Base-by-base conservation (phyloP, 2,113 vertebrate genomes). In the Chaetodon trifascialis region DNA sequence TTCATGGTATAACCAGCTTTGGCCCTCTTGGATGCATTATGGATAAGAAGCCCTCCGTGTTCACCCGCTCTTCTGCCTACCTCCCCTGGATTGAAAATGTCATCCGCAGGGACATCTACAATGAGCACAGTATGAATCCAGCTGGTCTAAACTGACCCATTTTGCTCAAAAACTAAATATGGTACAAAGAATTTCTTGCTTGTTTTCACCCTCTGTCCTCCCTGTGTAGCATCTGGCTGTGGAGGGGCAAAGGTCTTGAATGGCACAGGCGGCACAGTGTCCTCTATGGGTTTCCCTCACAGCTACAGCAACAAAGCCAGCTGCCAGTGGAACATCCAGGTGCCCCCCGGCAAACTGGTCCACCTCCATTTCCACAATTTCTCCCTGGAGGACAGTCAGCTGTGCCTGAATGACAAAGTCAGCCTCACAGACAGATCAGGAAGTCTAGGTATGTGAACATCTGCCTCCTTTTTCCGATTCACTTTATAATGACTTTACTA, bases 1-100 rank as follows among this genome's bases (percentile, higher is more conserved):
- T 96, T 68, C 94, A 95, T 30, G 95, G 94, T 34, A 95, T 96
- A 72, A 96, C 95, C 70, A 95, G 95, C 87, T 96, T 96, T n/a
- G 95, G 95, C 12, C 94, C 94, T 17, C 85, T 95, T 14, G 94
- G 95, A 46, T 96, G 95, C 62, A 93, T 95, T 17, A 94, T 95
- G 94, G 75, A 96, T 78, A 96, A 95, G 87, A 96, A 96, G 78
- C 95, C 95, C 34, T 95, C 94, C 0, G 94, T 96, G 62, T 96
- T 96, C 85, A 96, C 94, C 21, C 94, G 94, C 40, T 69, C 79
- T 23, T 96, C 95, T 30, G 93, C 94, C 25, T 95, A 95, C 88
- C 38, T 94, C 47, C 88, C 93, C 19, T 96, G 95, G 95, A 95
- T 95, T 12, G 46, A 89, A n/a, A 89, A 94, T 38, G 72, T 94